Conservation (phyloP, 1,140 invertebrate genomes). For the Hyles euphorbiae region DNA sequence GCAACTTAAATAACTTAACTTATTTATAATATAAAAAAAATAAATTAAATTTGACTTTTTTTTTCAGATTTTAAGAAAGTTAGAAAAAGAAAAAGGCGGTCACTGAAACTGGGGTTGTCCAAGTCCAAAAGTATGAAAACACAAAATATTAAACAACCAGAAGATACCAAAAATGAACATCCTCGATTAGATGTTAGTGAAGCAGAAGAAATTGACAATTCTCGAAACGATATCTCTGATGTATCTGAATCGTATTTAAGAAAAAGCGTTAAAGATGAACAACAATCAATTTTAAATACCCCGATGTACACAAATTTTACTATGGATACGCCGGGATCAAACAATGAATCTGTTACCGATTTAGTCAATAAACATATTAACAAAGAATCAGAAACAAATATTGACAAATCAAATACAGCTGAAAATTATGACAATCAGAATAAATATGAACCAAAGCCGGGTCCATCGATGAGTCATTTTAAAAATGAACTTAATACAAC, state of each 20-base stretch:
- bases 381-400: slow-evolving; percentile 14
- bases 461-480: slow-evolving; percentile 48
- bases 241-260: slow-evolving; percentile 40
- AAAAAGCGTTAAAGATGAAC: slow-evolving; percentile 30
- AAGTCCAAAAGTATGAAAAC: slow-evolving; percentile 51
- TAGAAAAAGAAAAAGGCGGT: slow-evolving; percentile 64
- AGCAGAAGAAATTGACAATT: slow-evolving; percentile 46
- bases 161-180: slow-evolving; percentile 11
- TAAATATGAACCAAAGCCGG: slow-evolving; percentile 60
- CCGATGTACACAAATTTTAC: slow-evolving; percentile 3
- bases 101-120: slow-evolving; percentile 62
- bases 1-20: too few relatives aligned
- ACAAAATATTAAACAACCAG: slow-evolving; percentile 11
- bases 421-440: slow-evolving; percentile 62
- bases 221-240: slow-evolving; percentile 40
- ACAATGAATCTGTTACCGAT: slow-evolving; percentile 25
- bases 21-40: too few relatives aligned
- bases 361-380: slow-evolving; percentile 34
- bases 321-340: slow-evolving; percentile 14
- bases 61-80: slow-evolving; percentile 58
- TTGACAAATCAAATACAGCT: slow-evolving; percentile 22
- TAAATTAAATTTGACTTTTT: not conserved
- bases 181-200: slow-evolving; percentile 24
- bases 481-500: slow-evolving; percentile 15
- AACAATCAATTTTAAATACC: slow-evolving; percentile 20